phyloP scores from a whole-genome alignment of 1,140 invertebrate species.

The Drosophila littoralis region DNA sequence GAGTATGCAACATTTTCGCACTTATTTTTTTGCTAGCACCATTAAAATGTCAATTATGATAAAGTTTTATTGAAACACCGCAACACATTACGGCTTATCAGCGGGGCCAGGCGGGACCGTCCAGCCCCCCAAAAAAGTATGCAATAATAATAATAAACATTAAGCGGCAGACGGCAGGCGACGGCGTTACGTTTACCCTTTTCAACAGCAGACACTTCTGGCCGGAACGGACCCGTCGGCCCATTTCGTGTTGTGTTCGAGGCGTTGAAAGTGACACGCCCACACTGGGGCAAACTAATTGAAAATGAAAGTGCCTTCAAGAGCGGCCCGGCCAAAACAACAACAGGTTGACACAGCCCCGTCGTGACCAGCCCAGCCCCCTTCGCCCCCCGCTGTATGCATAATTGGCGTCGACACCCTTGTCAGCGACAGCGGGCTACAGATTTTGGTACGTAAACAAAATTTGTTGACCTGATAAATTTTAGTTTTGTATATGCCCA shows the following conservation, averaged over 20 bases:
- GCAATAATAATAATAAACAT: constrained; percentile 82
- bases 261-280: constrained; percentile 79
- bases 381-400: constrained; percentile 42
- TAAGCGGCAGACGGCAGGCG: constrained; percentile 37
- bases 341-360: constrained; percentile 58
- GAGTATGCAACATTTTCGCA: constrained; percentile 38
- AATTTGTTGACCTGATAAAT: constrained; percentile 70
- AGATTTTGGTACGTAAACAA: constrained; percentile 62
- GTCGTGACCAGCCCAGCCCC: neutral
- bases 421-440: constrained; percentile 62
- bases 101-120: constrained; percentile 35
- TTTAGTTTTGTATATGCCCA: constrained; percentile 42
- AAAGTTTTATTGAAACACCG: constrained; percentile 82
- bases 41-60: constrained; percentile 83
- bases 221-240: constrained; percentile 18
- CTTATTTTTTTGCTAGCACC: constrained; percentile 46
- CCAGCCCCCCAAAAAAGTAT: constrained; percentile 39
- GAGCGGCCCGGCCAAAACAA: constrained; percentile 16
- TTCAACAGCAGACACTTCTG: constrained; percentile 49
- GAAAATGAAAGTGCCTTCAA: constrained; percentile 71
- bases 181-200: constrained; percentile 62
- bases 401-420: constrained; percentile 78
- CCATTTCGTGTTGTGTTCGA: constrained; percentile 53
- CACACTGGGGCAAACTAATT: constrained; percentile 71
- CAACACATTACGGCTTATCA: constrained; percentile 76